Evolutionary conservation across 2,113 vertebrate species (phyloP).

Genomic region (Chaetops frenatus): DNA sequence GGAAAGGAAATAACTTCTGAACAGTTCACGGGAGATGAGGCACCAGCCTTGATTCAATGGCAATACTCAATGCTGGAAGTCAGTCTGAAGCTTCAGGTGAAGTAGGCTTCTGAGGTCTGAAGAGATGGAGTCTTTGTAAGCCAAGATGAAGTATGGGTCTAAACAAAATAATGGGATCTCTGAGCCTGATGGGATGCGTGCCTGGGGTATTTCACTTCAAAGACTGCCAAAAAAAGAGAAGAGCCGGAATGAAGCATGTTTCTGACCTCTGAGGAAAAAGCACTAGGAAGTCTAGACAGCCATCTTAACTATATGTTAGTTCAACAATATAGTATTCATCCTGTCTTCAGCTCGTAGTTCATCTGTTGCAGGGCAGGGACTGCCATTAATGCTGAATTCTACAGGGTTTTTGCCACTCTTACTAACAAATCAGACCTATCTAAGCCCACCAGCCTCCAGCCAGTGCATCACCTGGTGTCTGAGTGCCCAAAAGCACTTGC

Average conservation of each 20-base stretch:
- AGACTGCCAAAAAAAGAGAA: background rate
- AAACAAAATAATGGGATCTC: background rate
- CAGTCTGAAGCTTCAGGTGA: background rate
- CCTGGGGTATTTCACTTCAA: background rate
- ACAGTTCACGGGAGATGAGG: background rate
- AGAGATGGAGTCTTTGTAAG: background rate
- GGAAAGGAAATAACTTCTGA: background rate
- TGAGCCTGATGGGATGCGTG: background rate
- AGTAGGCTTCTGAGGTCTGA: background rate
- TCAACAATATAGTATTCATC: background rate
- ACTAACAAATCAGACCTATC: background rate
- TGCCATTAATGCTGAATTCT: background rate
- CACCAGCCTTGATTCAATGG: background rate
- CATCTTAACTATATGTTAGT: background rate
- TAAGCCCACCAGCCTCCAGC: background rate
- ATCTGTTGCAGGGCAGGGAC: background rate
- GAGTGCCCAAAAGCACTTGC: background rate
- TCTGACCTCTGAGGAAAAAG: background rate
- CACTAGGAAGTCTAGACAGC: background rate
- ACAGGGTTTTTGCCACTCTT: background rate
- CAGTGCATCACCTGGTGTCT: background rate
- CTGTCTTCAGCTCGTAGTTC: background rate
- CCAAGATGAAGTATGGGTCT: background rate
- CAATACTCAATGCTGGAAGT: background rate
- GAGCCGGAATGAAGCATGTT: background rate